Conservation (phyloP, 2,888 invertebrate species). For the Digitonthophagus gazella region DNA sequence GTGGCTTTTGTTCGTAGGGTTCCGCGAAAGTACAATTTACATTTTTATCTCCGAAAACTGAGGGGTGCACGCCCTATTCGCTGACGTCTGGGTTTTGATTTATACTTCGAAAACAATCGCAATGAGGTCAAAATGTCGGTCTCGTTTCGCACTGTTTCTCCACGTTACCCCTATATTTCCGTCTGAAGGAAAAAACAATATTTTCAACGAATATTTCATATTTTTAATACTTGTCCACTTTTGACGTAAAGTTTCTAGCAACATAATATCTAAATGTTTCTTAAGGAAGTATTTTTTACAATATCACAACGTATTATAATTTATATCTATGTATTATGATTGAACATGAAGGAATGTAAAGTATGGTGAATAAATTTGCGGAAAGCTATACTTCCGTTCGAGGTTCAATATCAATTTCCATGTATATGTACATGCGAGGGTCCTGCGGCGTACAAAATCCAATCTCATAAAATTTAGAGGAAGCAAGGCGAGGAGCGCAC, state of each 20-base stretch:
- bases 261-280: no score
- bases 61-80: neutral
- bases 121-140: neutral
- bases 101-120: neutral
- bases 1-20: neutral
- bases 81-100: neutral
- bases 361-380: conserved; percentile 9
- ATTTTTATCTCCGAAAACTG: neutral
- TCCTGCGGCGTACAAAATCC: neutral
- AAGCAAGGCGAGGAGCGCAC: conserved; percentile 1
- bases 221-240: neutral
- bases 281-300: no score
- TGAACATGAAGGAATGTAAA: neutral
- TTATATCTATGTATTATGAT: neutral
- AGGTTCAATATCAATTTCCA: conserved; percentile 25
- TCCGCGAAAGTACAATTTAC: neutral
- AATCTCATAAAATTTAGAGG: conserved; percentile 11
- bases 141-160: neutral
- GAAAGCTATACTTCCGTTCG: conserved; percentile 5
- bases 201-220: neutral
- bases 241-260: no score
- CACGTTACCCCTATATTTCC: neutral
- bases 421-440: conserved; percentile 15
- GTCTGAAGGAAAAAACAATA: neutral
- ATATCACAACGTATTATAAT: no score